These are phyloP conservation scores for Brienomyrus brachyistius DNA, from an alignment of 2,113 vertebrate species.

Conservation along the genomic window DNA sequence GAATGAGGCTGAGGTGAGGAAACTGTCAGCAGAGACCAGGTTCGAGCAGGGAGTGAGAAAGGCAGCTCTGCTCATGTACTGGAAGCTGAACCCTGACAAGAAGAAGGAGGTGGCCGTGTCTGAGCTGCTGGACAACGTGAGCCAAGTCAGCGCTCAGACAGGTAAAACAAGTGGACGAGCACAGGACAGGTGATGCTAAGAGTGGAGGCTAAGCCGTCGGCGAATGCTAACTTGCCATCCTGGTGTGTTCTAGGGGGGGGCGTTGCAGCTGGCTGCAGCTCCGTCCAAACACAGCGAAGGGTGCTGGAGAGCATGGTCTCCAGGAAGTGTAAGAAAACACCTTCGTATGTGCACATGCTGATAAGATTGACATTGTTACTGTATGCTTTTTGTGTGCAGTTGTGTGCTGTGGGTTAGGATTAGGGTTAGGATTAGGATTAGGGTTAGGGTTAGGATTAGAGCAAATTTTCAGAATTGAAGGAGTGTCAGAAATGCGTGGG, in stretches of 20 bases:
- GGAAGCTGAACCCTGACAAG: conserved; percentile 88
- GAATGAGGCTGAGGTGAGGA: conserved; percentile 76
- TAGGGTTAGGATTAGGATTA: not conserved
- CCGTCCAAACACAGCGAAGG: conserved; percentile 73
- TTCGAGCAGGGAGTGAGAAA: conserved; percentile 86
- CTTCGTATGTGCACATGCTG: not conserved
- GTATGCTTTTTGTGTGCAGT: not conserved
- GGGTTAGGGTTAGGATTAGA: not conserved
- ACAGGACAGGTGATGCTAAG: not conserved
- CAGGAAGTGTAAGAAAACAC: conserved; percentile 71
- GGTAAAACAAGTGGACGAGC: conserved; percentile 52
- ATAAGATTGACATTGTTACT: not conserved
- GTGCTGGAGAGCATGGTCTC: conserved; percentile 81
- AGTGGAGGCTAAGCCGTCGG: not conserved
- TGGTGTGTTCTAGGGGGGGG: conserved; percentile 58
- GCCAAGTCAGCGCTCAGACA: conserved; percentile 67
- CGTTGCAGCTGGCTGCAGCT: conserved; percentile 62
- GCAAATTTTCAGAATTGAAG: not conserved
- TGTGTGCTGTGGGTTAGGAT: not conserved
- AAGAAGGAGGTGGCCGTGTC: conserved; percentile 78
- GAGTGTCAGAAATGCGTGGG: not conserved
- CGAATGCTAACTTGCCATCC: conserved; percentile 20
- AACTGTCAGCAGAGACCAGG: conserved; percentile 76
- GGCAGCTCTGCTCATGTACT: conserved; percentile 91
- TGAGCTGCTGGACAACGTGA: conserved; percentile 86